A percentile compares a stretch with the other conserved stretches of the same genome.
Evolutionary conservation across 2,797 vertebrate genomes (phyloP).

Genomic region (Bradypodion pumilum): DNA sequence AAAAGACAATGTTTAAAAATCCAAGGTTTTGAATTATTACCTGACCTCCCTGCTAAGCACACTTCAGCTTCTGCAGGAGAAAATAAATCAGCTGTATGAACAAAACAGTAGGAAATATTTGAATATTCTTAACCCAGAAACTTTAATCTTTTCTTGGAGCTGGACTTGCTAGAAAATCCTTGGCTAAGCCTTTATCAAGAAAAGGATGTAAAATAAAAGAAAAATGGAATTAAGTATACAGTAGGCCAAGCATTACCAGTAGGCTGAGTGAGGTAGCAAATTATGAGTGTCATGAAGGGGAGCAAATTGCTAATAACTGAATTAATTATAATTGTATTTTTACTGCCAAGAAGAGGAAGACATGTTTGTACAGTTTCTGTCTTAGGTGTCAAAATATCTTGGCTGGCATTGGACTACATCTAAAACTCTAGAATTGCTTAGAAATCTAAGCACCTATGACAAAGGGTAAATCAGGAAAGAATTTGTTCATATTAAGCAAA

Average conservation of each 20-base stretch:
- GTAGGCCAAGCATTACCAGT: neutral
- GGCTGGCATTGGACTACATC: neutral
- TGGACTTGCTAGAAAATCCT: conserved; percentile 21
- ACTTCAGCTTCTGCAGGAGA: conserved; percentile 57
- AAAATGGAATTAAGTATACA: neutral
- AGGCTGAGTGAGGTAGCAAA: neutral
- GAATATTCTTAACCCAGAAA: conserved; percentile 56
- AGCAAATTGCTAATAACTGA: neutral
- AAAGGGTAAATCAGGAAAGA: neutral
- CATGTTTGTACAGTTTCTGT: neutral
- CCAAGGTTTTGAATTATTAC: conserved; percentile 64
- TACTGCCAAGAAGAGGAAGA: neutral
- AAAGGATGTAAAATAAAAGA: neutral
- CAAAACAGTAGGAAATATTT: conserved; percentile 59
- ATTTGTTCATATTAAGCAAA: no score
- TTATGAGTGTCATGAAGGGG: neutral
- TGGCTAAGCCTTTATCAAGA: neutral
- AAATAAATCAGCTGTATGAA: conserved; percentile 66
- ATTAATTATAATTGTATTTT: neutral
- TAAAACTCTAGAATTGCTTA: neutral
- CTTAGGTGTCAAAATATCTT: neutral
- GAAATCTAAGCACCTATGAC: neutral
- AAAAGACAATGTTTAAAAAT: conserved; percentile 59
- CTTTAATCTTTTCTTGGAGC: conserved; percentile 46
- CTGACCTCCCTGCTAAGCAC: conserved; percentile 61